A percentile compares a stretch with the other conserved stretches of the same genome.
phyloP scores from a whole-genome alignment of 2,797 vertebrate species.

The Enteromius trimaculatus region DNA sequence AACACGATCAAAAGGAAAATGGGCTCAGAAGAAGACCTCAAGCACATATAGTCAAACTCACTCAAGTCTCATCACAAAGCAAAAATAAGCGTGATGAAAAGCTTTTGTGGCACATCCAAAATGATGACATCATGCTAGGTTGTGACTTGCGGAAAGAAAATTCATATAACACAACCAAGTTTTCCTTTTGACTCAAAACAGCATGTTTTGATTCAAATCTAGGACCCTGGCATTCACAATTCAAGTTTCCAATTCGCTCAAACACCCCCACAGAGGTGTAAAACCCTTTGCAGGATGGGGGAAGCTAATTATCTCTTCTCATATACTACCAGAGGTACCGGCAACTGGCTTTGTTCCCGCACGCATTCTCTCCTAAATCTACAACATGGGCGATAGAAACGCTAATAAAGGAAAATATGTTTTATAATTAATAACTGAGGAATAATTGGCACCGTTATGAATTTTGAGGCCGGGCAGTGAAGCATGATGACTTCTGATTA shows the following conservation, averaged over 20 bases:
- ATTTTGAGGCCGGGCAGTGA: conserved; percentile 23
- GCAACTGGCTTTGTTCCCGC: conserved; percentile 11
- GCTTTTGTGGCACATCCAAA: conserved; percentile 28
- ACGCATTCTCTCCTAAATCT: neutral
- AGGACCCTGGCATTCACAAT: neutral
- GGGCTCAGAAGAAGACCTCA: conserved; percentile 24
- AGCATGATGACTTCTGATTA: conserved; percentile 46
- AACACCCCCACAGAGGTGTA: conserved; percentile 19
- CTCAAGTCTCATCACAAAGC: conserved; percentile 15
- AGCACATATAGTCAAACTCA: conserved; percentile 34
- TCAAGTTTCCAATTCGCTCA: conserved; percentile 15
- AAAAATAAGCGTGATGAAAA: conserved; percentile 24
- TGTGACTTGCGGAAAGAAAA: conserved; percentile 7
- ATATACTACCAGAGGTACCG: conserved; percentile 1
- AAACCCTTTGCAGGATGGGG: conserved; percentile 13
- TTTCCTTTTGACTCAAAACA: neutral
- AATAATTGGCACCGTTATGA: conserved; percentile 44
- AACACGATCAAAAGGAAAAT: conserved; percentile 44
- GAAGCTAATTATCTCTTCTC: conserved; percentile 40
- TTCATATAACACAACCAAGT: neutral
- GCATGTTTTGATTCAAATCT: neutral
- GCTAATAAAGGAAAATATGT: conserved; percentile 47
- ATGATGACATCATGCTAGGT: conserved; percentile 19
- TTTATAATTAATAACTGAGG: conserved; percentile 51
- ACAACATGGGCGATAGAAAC: conserved; percentile 15